phyloP scores from a whole-genome alignment of 2,113 vertebrate species.

The Montifringilla adamsi region DNA sequence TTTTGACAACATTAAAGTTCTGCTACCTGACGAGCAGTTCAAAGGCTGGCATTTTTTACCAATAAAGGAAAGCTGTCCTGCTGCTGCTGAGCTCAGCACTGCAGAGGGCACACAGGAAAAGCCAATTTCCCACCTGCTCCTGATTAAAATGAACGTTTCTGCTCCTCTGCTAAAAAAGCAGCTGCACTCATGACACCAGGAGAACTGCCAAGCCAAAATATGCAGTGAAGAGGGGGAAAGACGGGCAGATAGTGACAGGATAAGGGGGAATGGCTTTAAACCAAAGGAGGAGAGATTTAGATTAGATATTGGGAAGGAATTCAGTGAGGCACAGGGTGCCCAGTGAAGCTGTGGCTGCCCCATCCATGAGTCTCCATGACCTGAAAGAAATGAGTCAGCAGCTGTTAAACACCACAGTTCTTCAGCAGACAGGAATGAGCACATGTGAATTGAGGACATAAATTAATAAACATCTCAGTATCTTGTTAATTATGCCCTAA shows the following conservation, averaged over 20 bases:
- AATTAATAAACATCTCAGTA: neutral
- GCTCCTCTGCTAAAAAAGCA: neutral
- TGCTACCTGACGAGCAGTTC: neutral
- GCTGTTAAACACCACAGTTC: neutral
- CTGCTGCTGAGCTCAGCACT: slow-evolving; percentile 15
- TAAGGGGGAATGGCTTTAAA: neutral
- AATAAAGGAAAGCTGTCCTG: neutral
- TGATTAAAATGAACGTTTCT: neutral
- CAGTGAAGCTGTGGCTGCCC: neutral
- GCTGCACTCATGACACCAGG: neutral
- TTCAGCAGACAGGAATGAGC: neutral
- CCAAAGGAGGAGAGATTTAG: neutral
- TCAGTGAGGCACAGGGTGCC: rapidly evolving
- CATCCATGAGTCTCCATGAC: neutral
- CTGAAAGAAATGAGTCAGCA: neutral
- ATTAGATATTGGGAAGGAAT: neutral
- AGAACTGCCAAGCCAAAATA: neutral
- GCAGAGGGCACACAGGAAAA: neutral
- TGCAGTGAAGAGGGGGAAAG: rapidly evolving
- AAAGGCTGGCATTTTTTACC: neutral
- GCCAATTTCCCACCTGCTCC: neutral
- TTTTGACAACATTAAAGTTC: neutral
- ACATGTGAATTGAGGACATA: neutral
- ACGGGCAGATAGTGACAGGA: neutral
- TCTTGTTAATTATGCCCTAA: neutral